A percentile compares a stretch with the other conserved stretches of the same genome.
phyloP scores from a whole-genome alignment of 1,140 invertebrate genomes.

The Drosophila elegans region DNA sequence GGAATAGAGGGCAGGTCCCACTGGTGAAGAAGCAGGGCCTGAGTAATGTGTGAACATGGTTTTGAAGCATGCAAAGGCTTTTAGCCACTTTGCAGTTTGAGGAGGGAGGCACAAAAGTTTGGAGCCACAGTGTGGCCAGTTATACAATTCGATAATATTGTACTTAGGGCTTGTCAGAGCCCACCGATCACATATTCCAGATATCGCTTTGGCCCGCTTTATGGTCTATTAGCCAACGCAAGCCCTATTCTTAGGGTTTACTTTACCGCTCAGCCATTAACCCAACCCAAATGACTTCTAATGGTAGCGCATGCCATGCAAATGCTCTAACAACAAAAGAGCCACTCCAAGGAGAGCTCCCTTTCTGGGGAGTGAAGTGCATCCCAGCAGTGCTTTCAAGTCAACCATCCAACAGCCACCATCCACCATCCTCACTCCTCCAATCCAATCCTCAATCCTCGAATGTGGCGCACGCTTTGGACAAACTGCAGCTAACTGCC shows the following conservation, averaged over 20 bases:
- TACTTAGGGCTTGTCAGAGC: not conserved
- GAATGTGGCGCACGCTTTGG: conserved; percentile 65
- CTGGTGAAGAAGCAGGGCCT: conserved; percentile 40
- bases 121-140: not conserved
- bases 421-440: conserved; percentile 33
- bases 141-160: conserved; percentile 17
- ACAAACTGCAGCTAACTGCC: conserved; percentile 80
- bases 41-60: conserved; percentile 79
- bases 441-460: conserved; percentile 17
- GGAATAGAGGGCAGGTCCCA: conserved; percentile 28
- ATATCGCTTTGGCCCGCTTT: conserved; percentile 7
- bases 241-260: conserved; percentile 22
- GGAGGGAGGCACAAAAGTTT: not conserved
- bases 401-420: not conserved
- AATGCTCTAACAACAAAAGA: conserved; percentile 69
- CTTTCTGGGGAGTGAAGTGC: conserved; percentile 41
- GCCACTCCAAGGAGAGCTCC: conserved; percentile 55
- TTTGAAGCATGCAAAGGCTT: conserved; percentile 72
- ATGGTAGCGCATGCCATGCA: conserved; percentile 81
- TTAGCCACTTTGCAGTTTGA: conserved; percentile 39
- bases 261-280: conserved; percentile 44
- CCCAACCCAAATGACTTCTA: conserved; percentile 75
- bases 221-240: conserved; percentile 24
- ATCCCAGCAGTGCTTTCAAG: conserved; percentile 39
- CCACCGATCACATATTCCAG: conserved; percentile 20